Base-by-base conservation (phyloP, 2,888 invertebrate genomes). In the Harpagoxenus sublaevis region DNA sequence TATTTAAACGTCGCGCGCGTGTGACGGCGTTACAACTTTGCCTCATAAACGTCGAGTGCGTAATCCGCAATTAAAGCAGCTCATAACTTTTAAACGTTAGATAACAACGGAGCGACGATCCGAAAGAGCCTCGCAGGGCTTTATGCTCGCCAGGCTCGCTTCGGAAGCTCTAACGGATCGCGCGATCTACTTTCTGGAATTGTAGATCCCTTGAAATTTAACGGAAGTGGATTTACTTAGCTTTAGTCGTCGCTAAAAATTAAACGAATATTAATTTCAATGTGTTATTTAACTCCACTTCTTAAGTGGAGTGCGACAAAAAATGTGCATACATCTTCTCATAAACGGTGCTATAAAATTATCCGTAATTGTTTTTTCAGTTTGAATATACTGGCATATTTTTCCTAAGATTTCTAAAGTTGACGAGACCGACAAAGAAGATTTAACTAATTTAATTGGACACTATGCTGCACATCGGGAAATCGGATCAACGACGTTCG, bases 21-120 rank as follows among this genome's bases (percentile, higher is more conserved):
- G 45, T 18, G 55, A 55, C 28, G 53, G 53, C 39, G 51, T 65
- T 79, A 60, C 48, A 62, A 45, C 48, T 70, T 77, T 48, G 71
- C 48, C 48, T 48, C 60, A 23, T 71, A 79, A 79, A 71, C 48
- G 71, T 28, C 57, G 65, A 78, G 55, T 68, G 79, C 60, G 71
- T 79, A 79, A 79, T 79, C 79, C 79, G 71, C 48, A 79, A 71
- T 79, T 79, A 79, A 79, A 79, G 48, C 79, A 51, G 71, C 71
- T 79, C 79, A 51, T 71, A 71, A 71, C 79, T 71, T 79, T 79
- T 39, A 79, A 79, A 79, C 60, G 60, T 79, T 48, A 60, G 71
- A 79, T 79, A 79, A 79, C 79, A 48, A 79, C 10, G 48, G 55
- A 68, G 31, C 55, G 70, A 39, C 73, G 60, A 63, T 87, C 57